Conservation (phyloP, 2,888 invertebrate species). For the Drosophila greeni region DNA sequence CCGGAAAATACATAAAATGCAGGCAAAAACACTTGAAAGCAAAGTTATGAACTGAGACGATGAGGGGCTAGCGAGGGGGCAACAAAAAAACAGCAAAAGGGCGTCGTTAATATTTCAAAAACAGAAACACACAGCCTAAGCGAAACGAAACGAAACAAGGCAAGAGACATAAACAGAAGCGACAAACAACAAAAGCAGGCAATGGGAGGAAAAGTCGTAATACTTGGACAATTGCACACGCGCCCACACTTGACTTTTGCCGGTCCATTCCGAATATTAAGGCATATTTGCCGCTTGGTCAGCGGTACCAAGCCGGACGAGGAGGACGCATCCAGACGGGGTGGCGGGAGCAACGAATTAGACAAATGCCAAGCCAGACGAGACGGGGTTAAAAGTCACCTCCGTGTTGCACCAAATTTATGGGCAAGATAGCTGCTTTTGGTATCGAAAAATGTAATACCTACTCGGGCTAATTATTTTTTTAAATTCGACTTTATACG, state of each 20-base stretch:
- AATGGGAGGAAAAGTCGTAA: constrained; percentile 29
- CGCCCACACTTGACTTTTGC: constrained; percentile 49
- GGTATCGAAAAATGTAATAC: constrained; percentile 10
- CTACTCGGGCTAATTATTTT: background rate
- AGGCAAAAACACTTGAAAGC: constrained; percentile 65
- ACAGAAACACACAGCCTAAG: constrained; percentile 48
- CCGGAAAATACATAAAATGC: constrained; percentile 63
- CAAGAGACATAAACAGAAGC: constrained; percentile 20
- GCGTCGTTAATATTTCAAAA: constrained; percentile 75
- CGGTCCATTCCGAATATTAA: constrained; percentile 57
- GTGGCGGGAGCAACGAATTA: constrained; percentile 39
- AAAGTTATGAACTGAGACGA: constrained; percentile 62
- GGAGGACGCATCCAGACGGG: constrained; percentile 15
- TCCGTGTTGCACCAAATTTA: constrained; percentile 47
- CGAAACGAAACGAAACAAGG: constrained; percentile 33
- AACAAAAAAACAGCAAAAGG: constrained; percentile 65
- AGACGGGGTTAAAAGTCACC: constrained; percentile 25
- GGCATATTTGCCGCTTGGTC: constrained; percentile 69
- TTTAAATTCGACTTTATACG: background rate
- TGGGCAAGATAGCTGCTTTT: constrained; percentile 13
- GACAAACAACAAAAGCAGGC: constrained; percentile 38
- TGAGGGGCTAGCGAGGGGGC: background rate
- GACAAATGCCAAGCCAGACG: constrained; percentile 47
- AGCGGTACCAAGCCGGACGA: constrained; percentile 41
- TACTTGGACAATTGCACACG: constrained; percentile 54